Evolutionary conservation across 2,797 vertebrate genomes (phyloP), one percentile per base, ranked within the genome.

Genomic region (Alectoris magna): DNA sequence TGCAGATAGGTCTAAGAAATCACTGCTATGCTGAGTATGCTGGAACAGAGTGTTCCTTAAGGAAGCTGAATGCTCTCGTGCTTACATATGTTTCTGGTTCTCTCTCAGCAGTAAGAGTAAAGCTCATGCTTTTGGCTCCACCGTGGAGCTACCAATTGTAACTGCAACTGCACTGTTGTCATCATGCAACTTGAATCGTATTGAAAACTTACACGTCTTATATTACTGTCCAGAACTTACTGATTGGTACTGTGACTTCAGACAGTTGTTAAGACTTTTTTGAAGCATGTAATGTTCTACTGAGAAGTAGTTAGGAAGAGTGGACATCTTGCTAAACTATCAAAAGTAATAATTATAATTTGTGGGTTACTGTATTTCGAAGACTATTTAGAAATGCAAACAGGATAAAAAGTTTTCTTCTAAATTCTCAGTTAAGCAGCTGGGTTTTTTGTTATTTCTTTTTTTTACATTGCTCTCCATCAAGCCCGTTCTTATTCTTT

Each of bases 81-180:
- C 78, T 95, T 68, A 59, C 29, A 14, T 21, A 68, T 0, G 1
- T 58, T 95, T 44, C 59, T 96, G 91, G 68, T 79, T 66, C 41
- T 94, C 88, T 91, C 62, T 46, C 69, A 77, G 86, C 91, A 88
- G 18, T 72, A 81, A 96, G 64, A 81, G 36, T 90, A 94, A 97
- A 97, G 91, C 92, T 95, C 90, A 93, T 97, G 97, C 96, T 90
- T 98, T 97, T 97, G 96, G 97, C 98, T 98, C 97, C 97, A 97
- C 97, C 98, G 26, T 97, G 98, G 96, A 98, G 97, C 89, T 97
- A 87, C 88, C 84, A 95, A 93, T 60, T 96, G 97, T 94, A 98
- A 98, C 96, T 98, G 96, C 98, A 98, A 55, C 87, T 80, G 85
- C 60, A 88, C 18, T 75, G 70, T 41, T 90, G 72, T 36, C 77